A percentile compares a stretch with the other conserved stretches of the same genome.
phyloP scores from a whole-genome alignment of 2,797 vertebrate species.

The Octomys mimax region DNA sequence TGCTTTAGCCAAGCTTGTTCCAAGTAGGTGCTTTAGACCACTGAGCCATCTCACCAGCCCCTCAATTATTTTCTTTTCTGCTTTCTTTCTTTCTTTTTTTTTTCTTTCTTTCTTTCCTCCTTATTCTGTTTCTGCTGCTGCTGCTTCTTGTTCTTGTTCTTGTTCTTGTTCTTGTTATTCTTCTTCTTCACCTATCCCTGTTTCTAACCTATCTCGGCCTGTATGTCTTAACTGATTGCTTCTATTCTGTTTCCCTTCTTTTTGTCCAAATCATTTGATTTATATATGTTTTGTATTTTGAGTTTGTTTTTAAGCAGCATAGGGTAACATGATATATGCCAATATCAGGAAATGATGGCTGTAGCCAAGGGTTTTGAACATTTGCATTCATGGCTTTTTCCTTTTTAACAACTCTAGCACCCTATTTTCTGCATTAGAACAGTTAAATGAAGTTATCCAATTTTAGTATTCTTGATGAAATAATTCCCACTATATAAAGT shows the following conservation, averaged over 20 bases:
- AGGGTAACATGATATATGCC: background rate
- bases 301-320: background rate
- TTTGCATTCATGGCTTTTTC: background rate
- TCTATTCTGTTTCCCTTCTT: background rate
- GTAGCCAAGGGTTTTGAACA: background rate
- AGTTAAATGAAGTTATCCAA: background rate
- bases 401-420: background rate
- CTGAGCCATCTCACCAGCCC: no score
- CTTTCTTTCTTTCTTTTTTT: no score
- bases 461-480: conserved; percentile 45
- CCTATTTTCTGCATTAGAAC: background rate
- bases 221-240: background rate
- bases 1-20: no score
- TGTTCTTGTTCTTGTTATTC: no score
- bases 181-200: background rate
- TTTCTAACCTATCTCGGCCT: background rate
- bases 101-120: no score
- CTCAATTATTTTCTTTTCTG: no score
- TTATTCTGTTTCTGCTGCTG: no score
- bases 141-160: no score
- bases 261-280: background rate
- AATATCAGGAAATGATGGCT: background rate
- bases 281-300: background rate
- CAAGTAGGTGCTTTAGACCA: no score
- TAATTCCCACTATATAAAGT: background rate